phyloP scores from a whole-genome alignment of 1,140 invertebrate genomes.

The Diachasmimorpha longicaudata region DNA sequence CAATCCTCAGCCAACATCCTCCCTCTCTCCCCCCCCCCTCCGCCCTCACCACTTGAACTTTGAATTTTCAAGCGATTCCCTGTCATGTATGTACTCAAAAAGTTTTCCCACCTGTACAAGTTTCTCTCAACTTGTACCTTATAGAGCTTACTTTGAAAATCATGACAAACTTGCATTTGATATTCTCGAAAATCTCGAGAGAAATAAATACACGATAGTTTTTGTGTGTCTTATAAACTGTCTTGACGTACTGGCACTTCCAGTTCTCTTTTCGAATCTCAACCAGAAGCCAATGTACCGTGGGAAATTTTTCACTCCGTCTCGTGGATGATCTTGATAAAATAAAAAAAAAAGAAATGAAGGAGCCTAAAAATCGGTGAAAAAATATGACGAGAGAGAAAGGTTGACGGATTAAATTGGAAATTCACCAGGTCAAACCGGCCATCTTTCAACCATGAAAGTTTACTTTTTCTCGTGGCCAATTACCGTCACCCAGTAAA shows the following conservation, averaged over 20 bases:
- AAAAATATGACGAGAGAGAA: not conserved
- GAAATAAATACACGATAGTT: constrained; percentile 13
- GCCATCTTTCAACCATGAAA: constrained; percentile 26
- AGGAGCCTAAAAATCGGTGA: not conserved
- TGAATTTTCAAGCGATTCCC: not conserved
- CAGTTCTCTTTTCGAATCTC: no score
- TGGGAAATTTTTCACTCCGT: constrained; percentile 10
- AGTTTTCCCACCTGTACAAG: not conserved
- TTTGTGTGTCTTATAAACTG: constrained; percentile 10
- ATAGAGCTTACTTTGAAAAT: constrained; percentile 5
- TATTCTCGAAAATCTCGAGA: constrained; percentile 7
- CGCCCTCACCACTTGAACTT: not conserved
- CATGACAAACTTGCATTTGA: constrained; percentile 9
- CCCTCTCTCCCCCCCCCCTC: not conserved
- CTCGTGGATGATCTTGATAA: constrained; percentile 7
- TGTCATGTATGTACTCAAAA: constrained; percentile 1
- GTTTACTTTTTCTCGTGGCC: constrained; percentile 2
- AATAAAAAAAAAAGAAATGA: not conserved
- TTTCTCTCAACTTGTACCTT: not conserved
- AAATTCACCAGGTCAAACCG: constrained; percentile 15
- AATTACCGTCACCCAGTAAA: not conserved
- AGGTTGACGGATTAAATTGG: constrained; percentile 26
- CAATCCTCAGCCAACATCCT: no score
- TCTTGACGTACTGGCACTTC: not conserved
- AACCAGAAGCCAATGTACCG: not conserved